Evolutionary conservation across 2,888 invertebrate species (phyloP).

Genomic region (Nephrotoma guestfalica): DNA sequence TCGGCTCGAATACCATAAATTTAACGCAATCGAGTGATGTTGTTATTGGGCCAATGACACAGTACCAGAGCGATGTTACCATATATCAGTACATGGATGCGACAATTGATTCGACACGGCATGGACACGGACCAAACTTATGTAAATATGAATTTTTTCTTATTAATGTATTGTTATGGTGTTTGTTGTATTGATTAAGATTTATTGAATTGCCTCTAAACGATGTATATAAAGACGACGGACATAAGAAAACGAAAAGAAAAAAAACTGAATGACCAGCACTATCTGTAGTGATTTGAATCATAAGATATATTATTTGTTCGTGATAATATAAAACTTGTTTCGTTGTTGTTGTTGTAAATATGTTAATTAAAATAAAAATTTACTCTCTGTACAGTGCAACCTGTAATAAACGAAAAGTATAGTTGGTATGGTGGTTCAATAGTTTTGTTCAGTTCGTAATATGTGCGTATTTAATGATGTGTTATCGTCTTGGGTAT

Average conservation of each 20-base stretch:
- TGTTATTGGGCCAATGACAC: conserved; percentile 37
- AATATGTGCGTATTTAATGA: too few relatives aligned
- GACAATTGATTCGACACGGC: conserved; percentile 21
- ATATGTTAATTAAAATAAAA: too few relatives aligned
- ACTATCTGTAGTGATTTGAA: neutral
- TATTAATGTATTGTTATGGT: neutral
- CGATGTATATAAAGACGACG: neutral
- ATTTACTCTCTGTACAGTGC: too few relatives aligned
- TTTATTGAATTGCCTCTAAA: neutral
- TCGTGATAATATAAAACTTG: too few relatives aligned
- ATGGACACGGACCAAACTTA: neutral
- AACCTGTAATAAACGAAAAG: too few relatives aligned
- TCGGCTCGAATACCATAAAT: conserved; percentile 28
- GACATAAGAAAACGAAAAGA: neutral
- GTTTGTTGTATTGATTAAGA: neutral
- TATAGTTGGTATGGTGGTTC: too few relatives aligned
- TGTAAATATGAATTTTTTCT: neutral
- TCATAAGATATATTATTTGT: too few relatives aligned
- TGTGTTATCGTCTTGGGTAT: too few relatives aligned
- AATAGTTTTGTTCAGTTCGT: too few relatives aligned
- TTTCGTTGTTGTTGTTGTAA: too few relatives aligned
- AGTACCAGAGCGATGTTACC: conserved; percentile 38
- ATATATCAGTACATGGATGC: conserved; percentile 35
- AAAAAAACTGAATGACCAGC: too few relatives aligned
- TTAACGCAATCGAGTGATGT: conserved; percentile 36